These are phyloP conservation scores for Pediacus dermestoides DNA, from an alignment of 2,888 invertebrate species.

Conservation along the genomic window DNA sequence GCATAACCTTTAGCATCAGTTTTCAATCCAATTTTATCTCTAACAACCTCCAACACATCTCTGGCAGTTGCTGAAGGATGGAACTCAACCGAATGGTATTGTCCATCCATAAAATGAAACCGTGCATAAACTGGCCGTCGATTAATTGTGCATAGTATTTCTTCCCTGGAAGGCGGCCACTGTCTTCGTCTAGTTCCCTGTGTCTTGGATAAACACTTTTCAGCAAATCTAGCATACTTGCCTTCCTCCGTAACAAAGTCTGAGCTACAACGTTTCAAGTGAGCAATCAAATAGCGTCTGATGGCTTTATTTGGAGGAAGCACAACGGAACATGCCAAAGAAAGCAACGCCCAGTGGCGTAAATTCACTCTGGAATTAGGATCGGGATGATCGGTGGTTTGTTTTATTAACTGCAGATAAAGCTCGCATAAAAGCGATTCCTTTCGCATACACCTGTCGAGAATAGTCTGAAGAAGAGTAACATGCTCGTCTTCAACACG, in stretches of 20 bases:
- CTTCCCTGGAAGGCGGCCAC: constrained; percentile 88
- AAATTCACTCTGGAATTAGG: constrained; percentile 82
- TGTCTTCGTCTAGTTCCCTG: constrained; percentile 76
- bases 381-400: constrained; percentile 89
- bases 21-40: constrained; percentile 83
- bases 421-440: constrained; percentile 84
- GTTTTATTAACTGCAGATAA: constrained; percentile 86
- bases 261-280: constrained; percentile 82
- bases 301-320: constrained; percentile 83
- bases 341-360: constrained; percentile 88
- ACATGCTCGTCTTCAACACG: constrained; percentile 84
- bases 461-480: constrained; percentile 80
- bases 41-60: constrained; percentile 82
- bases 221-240: constrained; percentile 88
- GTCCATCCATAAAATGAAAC: constrained; percentile 90
- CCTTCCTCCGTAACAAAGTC: constrained; percentile 90
- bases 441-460: constrained; percentile 88
- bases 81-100: constrained; percentile 92
- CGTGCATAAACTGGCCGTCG: constrained; percentile 86
- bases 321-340: constrained; percentile 76
- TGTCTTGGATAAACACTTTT: constrained; percentile 74
- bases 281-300: constrained; percentile 82
- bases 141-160: constrained; percentile 89
- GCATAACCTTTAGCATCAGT: constrained; percentile 78
- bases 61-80: constrained; percentile 89